Conservation (phyloP, 2,113 vertebrate genomes). For the Periophthalmus modestus region DNA sequence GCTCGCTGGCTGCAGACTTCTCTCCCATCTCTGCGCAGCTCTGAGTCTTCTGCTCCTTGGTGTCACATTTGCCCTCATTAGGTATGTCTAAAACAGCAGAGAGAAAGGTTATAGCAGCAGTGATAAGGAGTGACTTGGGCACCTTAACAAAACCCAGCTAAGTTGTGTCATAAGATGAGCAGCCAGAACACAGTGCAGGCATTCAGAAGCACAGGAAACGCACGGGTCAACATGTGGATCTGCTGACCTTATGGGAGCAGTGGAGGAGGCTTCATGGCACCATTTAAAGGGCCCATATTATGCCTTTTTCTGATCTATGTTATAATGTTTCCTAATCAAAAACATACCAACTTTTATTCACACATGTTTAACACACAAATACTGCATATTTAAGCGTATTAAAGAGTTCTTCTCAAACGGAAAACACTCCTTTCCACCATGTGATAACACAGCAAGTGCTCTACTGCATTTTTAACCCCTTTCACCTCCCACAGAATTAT, state of each 20-base stretch:
- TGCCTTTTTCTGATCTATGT: too few relatives aligned
- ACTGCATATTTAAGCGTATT: too few relatives aligned
- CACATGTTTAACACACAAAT: too few relatives aligned
- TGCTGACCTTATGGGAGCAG: conserved; percentile 21
- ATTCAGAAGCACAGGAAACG: conserved; percentile 28
- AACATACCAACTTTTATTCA: too few relatives aligned
- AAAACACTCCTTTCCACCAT: too few relatives aligned
- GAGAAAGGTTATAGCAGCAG: background rate
- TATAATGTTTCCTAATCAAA: too few relatives aligned
- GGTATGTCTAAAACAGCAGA: conserved; percentile 29
- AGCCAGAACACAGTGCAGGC: conserved; percentile 30
- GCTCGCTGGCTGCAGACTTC: conserved; percentile 13
- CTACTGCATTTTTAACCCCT: too few relatives aligned
- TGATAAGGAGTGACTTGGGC: conserved; percentile 5
- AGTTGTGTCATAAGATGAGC: conserved; percentile 36
- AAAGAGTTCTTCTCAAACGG: too few relatives aligned
- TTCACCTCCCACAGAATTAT: too few relatives aligned
- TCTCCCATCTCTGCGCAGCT: conserved; percentile 23
- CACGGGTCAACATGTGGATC: conserved; percentile 13
- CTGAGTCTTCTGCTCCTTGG: conserved; percentile 77
- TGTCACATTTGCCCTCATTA: conserved; percentile 41
- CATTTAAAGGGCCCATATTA: background rate
- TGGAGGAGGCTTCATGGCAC: background rate
- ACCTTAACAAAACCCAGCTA: conserved; percentile 12
- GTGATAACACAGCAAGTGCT: too few relatives aligned